Evolutionary conservation across 2,113 vertebrate species (phyloP).

Genomic region (Chamaetylas fuelleborni): DNA sequence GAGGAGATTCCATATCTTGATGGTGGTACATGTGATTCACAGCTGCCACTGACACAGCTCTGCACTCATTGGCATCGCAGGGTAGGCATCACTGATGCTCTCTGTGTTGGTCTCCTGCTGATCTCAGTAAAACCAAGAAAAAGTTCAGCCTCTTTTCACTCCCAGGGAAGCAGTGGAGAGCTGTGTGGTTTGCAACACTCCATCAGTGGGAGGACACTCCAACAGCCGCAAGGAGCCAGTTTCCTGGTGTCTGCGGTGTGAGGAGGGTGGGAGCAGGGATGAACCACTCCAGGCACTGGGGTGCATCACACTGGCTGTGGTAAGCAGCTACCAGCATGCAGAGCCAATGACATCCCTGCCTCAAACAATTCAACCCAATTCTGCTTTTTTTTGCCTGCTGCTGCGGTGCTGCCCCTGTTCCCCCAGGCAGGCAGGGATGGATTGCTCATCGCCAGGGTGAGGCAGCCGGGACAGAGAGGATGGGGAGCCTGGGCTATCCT

Average conservation of each 20-base stretch:
- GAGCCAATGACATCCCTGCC: background rate
- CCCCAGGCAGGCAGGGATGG: background rate
- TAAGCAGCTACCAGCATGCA: background rate
- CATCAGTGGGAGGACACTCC: background rate
- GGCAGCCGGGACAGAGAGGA: rapidly evolving
- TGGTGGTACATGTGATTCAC: background rate
- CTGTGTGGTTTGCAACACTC: background rate
- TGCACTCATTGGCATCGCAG: background rate
- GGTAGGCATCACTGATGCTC: background rate
- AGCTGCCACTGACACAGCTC: background rate
- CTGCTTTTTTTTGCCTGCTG: background rate
- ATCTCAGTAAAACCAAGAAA: background rate
- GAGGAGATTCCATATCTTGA: background rate
- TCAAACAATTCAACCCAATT: background rate
- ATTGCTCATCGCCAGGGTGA: background rate
- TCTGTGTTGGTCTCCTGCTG: background rate
- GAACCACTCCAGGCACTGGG: background rate
- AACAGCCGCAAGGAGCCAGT: background rate
- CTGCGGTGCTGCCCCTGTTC: rapidly evolving
- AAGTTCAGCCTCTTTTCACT: background rate
- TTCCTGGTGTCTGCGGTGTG: background rate
- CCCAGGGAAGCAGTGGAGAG: background rate
- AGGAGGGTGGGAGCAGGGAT: background rate
- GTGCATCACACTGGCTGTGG: background rate
- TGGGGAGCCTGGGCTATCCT: background rate